Percentiles rank a stretch among this genome's conserved stretches.
Evolutionary conservation across 2,888 invertebrate species (phyloP).

Genomic region (Spilarctia lutea): DNA sequence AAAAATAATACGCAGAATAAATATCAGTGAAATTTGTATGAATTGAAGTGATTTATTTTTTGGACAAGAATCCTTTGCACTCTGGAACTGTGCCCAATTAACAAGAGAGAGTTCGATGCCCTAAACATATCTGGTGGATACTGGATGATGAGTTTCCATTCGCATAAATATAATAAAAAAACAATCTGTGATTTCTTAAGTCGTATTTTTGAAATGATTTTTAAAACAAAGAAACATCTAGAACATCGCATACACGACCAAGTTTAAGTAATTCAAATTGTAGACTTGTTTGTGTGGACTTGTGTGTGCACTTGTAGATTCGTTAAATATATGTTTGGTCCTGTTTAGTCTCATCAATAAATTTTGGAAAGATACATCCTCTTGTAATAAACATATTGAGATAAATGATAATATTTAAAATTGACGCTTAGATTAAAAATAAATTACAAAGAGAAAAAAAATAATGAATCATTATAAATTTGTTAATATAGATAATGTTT

Average conservation of each 20-base stretch:
- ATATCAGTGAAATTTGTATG: background rate
- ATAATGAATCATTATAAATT: too few species aligned
- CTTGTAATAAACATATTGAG: too few species aligned
- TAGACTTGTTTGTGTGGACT: too few species aligned
- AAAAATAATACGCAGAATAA: constrained; percentile 20
- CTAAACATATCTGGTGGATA: background rate
- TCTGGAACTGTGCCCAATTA: constrained; percentile 4
- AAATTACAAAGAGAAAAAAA: background rate
- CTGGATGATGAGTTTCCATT: background rate
- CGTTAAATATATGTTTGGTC: background rate
- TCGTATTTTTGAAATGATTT: background rate
- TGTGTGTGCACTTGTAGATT: background rate
- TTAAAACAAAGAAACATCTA: background rate
- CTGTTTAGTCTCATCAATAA: background rate
- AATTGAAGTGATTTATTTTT: background rate
- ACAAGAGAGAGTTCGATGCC: constrained; percentile 1
- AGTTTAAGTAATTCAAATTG: background rate
- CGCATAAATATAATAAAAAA: too few species aligned
- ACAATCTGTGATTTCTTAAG: too few species aligned
- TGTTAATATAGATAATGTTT: background rate
- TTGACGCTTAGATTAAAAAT: background rate
- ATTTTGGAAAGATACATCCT: background rate
- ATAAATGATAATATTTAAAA: background rate
- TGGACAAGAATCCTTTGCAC: background rate
- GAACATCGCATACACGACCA: background rate